Conservation (phyloP, 2,797 vertebrate species). For the Coendou prehensilis region DNA sequence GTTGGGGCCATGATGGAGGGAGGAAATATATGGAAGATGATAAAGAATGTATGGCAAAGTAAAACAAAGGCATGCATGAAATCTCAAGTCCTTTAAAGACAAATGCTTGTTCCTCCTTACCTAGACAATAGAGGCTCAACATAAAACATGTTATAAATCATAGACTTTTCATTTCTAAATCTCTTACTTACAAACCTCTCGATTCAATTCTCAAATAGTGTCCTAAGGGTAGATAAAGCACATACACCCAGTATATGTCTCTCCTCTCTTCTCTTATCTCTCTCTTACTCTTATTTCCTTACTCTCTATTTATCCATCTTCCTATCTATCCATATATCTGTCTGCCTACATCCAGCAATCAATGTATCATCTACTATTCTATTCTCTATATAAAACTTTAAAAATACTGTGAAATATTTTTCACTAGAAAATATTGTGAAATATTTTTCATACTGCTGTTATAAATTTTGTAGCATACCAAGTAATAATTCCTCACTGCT, state of each 20-base stretch:
- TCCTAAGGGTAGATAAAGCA: neutral
- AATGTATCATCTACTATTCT: neutral
- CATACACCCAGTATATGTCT: neutral
- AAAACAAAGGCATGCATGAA: neutral
- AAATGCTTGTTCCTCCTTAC: fast-evolving
- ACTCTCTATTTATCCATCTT: neutral
- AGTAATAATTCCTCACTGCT: neutral
- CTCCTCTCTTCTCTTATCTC: neutral
- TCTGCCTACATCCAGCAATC: neutral
- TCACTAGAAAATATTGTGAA: neutral
- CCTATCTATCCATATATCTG: neutral
- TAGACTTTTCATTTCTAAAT: neutral
- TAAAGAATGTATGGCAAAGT: neutral
- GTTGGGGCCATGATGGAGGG: fast-evolving
- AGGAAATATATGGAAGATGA: neutral
- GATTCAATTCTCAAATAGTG: neutral
- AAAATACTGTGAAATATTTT: neutral
- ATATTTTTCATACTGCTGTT: neutral
- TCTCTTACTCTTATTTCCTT: neutral
- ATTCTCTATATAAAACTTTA: neutral
- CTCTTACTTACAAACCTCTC: neutral
- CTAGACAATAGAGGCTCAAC: neutral
- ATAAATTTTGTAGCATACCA: neutral
- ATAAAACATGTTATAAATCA: neutral
- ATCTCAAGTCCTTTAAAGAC: neutral